Evolutionary conservation across 2,888 invertebrate species (phyloP), one percentile per base, ranked within the genome.

Genomic region (Monochamus alternatus): DNA sequence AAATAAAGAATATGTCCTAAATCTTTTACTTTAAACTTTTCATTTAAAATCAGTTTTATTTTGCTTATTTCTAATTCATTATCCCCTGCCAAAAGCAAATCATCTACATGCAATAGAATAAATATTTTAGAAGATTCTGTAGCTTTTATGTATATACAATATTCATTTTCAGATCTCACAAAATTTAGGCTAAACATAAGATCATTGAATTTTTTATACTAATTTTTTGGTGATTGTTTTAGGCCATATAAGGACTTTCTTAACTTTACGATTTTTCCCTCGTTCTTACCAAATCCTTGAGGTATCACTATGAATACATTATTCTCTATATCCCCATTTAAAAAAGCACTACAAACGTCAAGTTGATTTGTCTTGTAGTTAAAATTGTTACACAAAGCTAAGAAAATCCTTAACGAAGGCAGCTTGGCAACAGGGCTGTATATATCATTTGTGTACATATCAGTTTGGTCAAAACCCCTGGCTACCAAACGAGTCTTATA

Each of bases 241-340:
- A 81, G 67, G 0, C 81, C 81, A 76, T 82, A 83, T 14, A 80
- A 51, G 8, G 77, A 74, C 70, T 77, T 82, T 62, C 58, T 75
- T 63, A 81, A 51, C 75, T 80, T 81, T 14, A 74, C 75, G 22
- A 65, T 10, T 44, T 66, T 75, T 22, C 66, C 69, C 59, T 71
- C 69, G 3, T 62, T 14, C n/a, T 60, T 22, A 51, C 51, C 44
- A 64, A 74, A 66, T 59, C 76, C 76, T 62, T 77, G 31, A 51
- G 76, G 76, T 67, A 74, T 44, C 3, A 4, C 47, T 12, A 77
- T 43, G 38, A 68, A 75, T n/a, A 75, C 74, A 10, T 73, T 62
- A 10, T 74, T 75, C 10, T 59, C 55, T 10, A 78, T 74, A 43
- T 75, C 73, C 12, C 78, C 77, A 75, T 80, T 75, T 59, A 77